Evolutionary conservation across 2,888 invertebrate genomes (phyloP), one percentile per base, ranked within the genome.

Genomic region (Clivina fossor): DNA sequence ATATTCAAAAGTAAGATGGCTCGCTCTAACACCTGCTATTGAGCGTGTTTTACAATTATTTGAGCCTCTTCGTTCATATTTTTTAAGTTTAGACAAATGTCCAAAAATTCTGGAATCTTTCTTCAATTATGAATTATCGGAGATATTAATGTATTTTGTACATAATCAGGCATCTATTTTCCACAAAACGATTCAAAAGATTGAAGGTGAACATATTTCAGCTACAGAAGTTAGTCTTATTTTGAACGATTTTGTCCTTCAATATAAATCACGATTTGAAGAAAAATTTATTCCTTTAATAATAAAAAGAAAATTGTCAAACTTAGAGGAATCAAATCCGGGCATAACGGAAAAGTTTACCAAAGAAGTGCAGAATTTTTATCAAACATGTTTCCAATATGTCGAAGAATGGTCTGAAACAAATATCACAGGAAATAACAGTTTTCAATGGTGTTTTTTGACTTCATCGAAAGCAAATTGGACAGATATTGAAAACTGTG

Each of bases 321-420:
- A 30, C 15, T 57, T 51, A 35, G 41, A 46, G 35, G 43, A 49
- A 47, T 46, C 35, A 46, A 49, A 53, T 53, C 53, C 18, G 28
- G 54, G 54, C 20, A 33, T 41, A 55, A 54, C 9, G 54, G 48
- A 43, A 49, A 55, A 22, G 48, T n/a, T 56, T 56, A 44, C 22
- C 49, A 35, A 58, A 56, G 44, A 58, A 56, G 55, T 58, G 44
- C 49, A 54, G 38, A 51, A 43, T 41, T 53, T 56, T 50, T 58
- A 56, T 43, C 40, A 57, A 58, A 58, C 26, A 47, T 40, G 47
- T 47, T 58, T 53, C 20, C 46, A 58, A 53, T 53, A 57, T 53
- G 13, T 51, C 56, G 49, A 58, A 53, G 56, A 56, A 57, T 56
- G 58, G 56, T 43, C 48, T 43, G 37, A 56, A 56, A 58, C 32